Evolutionary conservation across 2,113 vertebrate species (phyloP), one percentile per base, ranked within the genome.

Genomic region (Cyphomyrus discorhynchus): DNA sequence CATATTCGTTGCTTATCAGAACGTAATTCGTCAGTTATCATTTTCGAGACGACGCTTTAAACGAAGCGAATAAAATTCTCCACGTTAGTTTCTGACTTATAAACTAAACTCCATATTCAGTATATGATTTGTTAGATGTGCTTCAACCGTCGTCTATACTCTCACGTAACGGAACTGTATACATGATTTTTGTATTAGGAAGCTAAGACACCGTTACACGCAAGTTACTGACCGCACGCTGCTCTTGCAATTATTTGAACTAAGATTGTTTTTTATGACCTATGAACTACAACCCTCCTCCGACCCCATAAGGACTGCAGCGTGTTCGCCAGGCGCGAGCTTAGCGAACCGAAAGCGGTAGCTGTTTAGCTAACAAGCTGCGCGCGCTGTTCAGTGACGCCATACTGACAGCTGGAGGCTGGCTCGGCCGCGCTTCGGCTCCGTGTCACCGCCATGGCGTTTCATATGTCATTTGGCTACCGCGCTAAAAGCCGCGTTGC

Each of bases 401-500:
- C 17, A 10, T 21, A 17, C 88, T 52, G 74, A 53, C 56, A 91
- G 83, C 50, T 49, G 24, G 50, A 87, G 24, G 49, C 87, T 80
- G 47, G 42, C 52, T 17, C 2, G 88, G 77, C 45, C 53, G 56
- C 17, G 2, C 77, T 45, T 45, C 21, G 19, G 49, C 0, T 86
- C 46, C 6, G 84, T 88, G 70, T 89, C 89, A 62, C 31, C 35
- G 89, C 5, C 88, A 96, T 96, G 96, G 94, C 93, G 85, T 91
- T 93, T 91, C 93, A 92, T 70, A 89, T 94, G 35, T 91, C 93
- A 90, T 90, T 94, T 17, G 58, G 93, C 84, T 90, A 93, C 82
- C 47, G 88, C 39, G 0, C 93, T 80, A 89, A 91, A 90, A 52
- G 52, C 89, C 90, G 92, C 0, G 58, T 80, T n/a, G 17, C 82